Evolutionary conservation across 2,888 invertebrate genomes (phyloP).

Genomic region (Nomada lathburiana): DNA sequence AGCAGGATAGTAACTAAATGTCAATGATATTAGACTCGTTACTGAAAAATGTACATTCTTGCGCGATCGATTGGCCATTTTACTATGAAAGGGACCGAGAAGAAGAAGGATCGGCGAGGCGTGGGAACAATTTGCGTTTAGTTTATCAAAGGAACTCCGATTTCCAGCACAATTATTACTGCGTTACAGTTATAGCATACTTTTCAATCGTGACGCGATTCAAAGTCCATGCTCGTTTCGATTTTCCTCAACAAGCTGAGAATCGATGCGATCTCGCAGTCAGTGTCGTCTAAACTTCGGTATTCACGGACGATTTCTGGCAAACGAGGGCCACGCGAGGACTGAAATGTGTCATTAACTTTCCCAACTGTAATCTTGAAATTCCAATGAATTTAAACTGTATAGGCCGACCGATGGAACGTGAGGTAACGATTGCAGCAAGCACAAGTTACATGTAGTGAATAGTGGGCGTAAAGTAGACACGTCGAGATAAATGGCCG

Average conservation of each 20-base stretch:
- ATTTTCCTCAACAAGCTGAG: not conserved
- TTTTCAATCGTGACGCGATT: not conserved
- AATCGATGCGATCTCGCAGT: not conserved
- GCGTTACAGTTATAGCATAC: not conserved
- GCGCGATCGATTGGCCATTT: conserved; percentile 32
- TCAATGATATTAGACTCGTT: conserved; percentile 12
- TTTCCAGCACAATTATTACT: conserved; percentile 27
- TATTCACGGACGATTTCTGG: not conserved
- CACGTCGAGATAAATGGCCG: conserved; percentile 15
- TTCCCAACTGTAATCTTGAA: conserved; percentile 2
- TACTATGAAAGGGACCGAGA: conserved; percentile 23
- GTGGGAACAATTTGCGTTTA: conserved; percentile 43
- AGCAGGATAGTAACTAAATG: not conserved
- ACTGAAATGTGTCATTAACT: conserved; percentile 3
- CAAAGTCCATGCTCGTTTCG: not conserved
- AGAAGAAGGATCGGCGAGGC: conserved; percentile 29
- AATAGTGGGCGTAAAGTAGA: conserved; percentile 49
- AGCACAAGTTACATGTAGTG: conserved; percentile 8
- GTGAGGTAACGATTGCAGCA: conserved; percentile 19
- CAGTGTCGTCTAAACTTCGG: not conserved
- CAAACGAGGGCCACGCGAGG: not conserved
- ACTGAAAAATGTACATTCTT: conserved; percentile 13
- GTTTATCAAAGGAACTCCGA: conserved; percentile 27
- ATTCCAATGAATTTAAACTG: conserved; percentile 22
- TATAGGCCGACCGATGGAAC: not conserved